Evolutionary conservation across 2,113 vertebrate genomes (phyloP), one percentile per base, ranked within the genome.

Genomic region (Trachemys scripta): DNA sequence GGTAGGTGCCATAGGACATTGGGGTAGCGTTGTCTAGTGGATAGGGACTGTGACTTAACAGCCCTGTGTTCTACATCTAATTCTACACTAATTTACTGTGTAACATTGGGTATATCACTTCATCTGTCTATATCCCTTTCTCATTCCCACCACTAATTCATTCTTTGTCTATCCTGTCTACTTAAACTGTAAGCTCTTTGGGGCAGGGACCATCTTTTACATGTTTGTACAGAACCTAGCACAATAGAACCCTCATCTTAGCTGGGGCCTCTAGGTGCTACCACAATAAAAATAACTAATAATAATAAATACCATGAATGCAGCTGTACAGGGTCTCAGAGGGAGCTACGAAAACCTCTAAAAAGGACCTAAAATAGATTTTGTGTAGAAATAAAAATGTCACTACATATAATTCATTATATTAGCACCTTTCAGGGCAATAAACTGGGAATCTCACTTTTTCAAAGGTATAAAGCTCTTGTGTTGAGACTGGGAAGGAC

Each of bases 141-240:
- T 38, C 75, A 27, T 78, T 10, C 42, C 42, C 25, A 78, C 72
- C 53, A 50, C 25, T n/a, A 10, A 78, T 1, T 90, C 13, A 38
- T 49, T 90, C 81, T 92, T 81, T 19, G 82, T 45, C 59, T 56
- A 49, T 25, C 76, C 62, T 16, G 84, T 38, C 50, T 49, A 42
- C 20, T 76, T 9, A 27, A 91, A 91, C 82, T 24, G 89, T 42
- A 76, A 17, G 45, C 16, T 80, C 38, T 82, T 62, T 31, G n/a
- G 78, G 38, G 25, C 17, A 88, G 47, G 76, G 56, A 11, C 5
- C 19, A 19, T n/a, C n/a, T 85, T 72, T 88, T 19, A 45, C 16
- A 89, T 82, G 20, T 69, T 0, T 53, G n/a, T 0, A 29, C 16
- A 80, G 24, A 22, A 10, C 35, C n/a, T 1, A 0, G 10, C 2